These are phyloP conservation scores for Cistogaster globosa DNA, from an alignment of 2,888 invertebrate species.

Conservation along the genomic window DNA sequence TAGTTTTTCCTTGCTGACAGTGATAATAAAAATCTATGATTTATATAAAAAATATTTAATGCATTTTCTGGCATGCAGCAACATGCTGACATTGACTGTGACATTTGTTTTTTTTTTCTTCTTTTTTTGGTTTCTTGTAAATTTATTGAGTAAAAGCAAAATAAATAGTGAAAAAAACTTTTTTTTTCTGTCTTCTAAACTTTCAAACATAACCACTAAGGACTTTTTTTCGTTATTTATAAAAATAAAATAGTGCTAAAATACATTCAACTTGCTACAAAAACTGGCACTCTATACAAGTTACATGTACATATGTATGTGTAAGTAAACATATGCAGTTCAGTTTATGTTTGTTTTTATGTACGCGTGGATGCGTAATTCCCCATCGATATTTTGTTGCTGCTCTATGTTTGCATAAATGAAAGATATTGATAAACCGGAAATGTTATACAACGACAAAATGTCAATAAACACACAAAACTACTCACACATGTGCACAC, in stretches of 20 bases:
- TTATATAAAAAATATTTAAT: constrained; percentile 36
- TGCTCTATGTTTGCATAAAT: constrained; percentile 4
- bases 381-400: constrained; percentile 39
- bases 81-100: constrained; percentile 56
- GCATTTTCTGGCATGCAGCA: constrained; percentile 49
- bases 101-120: background rate
- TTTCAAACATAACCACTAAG: too few relatives aligned
- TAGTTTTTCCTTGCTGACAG: constrained; percentile 33
- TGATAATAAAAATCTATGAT: constrained; percentile 42
- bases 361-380: background rate
- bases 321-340: background rate
- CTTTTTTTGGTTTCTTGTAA: constrained; percentile 36
- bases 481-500: background rate
- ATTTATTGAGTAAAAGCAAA: constrained; percentile 39
- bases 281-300: background rate
- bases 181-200: background rate
- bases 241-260: too few relatives aligned
- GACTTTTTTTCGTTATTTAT: too few relatives aligned
- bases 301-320: background rate
- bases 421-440: constrained; percentile 60
- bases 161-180: background rate
- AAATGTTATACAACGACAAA: constrained; percentile 64
- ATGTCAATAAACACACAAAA: constrained; percentile 37
- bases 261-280: background rate
- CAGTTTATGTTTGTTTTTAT: background rate